Evolutionary conservation across 2,113 vertebrate species (phyloP).

Genomic region (Promerops cafer): DNA sequence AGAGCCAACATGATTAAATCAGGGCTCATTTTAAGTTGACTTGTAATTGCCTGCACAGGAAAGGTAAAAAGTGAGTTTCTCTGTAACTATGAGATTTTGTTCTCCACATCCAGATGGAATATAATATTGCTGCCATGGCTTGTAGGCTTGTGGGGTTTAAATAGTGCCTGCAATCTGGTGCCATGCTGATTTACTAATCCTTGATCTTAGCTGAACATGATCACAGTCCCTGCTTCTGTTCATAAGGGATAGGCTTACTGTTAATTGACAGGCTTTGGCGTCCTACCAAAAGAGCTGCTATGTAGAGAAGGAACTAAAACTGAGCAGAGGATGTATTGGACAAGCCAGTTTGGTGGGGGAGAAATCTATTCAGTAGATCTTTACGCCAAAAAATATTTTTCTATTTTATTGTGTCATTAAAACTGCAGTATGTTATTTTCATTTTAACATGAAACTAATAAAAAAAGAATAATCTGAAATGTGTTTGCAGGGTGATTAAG

Average conservation of each 20-base stretch:
- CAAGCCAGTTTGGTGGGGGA: conserved; percentile 1
- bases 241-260: conserved; percentile 81
- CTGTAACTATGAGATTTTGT: conserved; percentile 56
- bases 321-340: neutral
- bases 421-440: conserved; percentile 1
- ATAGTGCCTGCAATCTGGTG: conserved; percentile 80
- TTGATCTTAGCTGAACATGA: conserved; percentile 82
- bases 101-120: conserved; percentile 59
- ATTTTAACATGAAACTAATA: conserved; percentile 41
- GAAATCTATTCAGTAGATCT: conserved; percentile 36
- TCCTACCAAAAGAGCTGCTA: conserved; percentile 72
- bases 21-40: conserved; percentile 44
- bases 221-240: conserved; percentile 77
- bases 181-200: conserved; percentile 76
- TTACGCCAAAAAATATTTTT: conserved; percentile 38
- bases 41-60: conserved; percentile 60
- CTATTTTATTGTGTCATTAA: conserved; percentile 29
- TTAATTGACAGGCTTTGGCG: conserved; percentile 83
- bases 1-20: conserved; percentile 56
- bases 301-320: conserved; percentile 61
- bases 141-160: conserved; percentile 71
- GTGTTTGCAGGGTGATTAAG: conserved; percentile 51
- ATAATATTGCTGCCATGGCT: conserved; percentile 54
- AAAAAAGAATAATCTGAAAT: conserved; percentile 33
- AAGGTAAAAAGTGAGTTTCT: conserved; percentile 51